Evolutionary conservation across 2,888 invertebrate species (phyloP), one percentile per base, ranked within the genome.

Genomic region (Hirudinaria manillensis): DNA sequence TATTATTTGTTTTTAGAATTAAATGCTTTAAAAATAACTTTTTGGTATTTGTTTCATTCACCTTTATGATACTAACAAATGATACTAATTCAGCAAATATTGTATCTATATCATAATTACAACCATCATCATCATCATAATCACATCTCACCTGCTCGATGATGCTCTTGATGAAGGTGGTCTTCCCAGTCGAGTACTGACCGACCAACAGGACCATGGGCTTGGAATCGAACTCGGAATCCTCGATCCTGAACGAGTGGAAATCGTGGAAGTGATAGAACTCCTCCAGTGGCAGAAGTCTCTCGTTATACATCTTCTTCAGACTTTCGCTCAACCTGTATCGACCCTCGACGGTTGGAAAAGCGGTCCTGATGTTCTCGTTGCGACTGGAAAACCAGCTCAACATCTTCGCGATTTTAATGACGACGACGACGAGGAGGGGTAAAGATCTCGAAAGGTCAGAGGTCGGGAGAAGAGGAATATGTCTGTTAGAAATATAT

Each of bases 181-280:
- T 72, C 34, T 72, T 72, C 19, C 72, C 72, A 2, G 72, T 72
- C 16, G 72, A 72, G 36, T 72, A 72, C 72, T 72, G 72, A 2
- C 72, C 72, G 16, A 72, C 55, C 32, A 72, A 32, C 1, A 72
- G 56, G 27, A 72, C 45, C 72, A 72, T 72, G 29, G 72, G 72
- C 36, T 72, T 72, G 32, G 72, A 53, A 16, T 56, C 36, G 56
- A 72, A 72, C 19, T 72, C 72, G 2, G 72, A 72, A 24, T 72
- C 53, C 29, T 72, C 72, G 56, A 72, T 72, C 19, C 72, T 3
- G 21, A 72, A 72, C n/a, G 72, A 72, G 32, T 72, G 72, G 53
- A 72, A 55, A 34, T 53, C 29, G 53, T 72, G 72, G 56, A 72
- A 72, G 24, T 32, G n/a, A 21, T 36, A 56, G 34, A 45, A 72